These are phyloP conservation scores for Corbicula japonica DNA, from an alignment of 2,888 invertebrate species.

Conservation along the genomic window DNA sequence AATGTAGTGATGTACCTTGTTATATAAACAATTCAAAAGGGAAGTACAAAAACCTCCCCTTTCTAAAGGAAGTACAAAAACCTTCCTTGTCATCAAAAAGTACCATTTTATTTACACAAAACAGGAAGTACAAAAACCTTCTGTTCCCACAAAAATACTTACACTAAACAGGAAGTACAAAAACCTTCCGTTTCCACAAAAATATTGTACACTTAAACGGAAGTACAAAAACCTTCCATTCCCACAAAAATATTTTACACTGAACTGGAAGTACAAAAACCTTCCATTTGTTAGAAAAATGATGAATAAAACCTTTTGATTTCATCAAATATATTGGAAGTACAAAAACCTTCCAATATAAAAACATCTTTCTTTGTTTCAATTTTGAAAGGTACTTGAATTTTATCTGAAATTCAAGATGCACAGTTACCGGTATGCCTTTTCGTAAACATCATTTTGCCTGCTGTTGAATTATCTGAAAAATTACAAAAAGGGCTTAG, in stretches of 20 bases:
- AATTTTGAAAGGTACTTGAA: background rate
- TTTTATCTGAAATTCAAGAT: constrained; percentile 23
- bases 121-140: constrained; percentile 40
- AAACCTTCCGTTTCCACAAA: constrained; percentile 4
- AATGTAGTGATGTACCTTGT: background rate
- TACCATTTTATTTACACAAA: too few species aligned
- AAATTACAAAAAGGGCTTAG: constrained; percentile 5
- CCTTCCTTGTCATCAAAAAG: too few species aligned
- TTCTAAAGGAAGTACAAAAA: background rate
- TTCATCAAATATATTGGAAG: background rate
- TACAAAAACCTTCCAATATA: background rate
- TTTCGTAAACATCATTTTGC: background rate
- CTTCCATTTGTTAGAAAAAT: background rate
- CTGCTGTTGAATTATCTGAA: constrained; percentile 12
- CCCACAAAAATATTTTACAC: background rate
- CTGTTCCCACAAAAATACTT: background rate
- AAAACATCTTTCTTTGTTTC: background rate
- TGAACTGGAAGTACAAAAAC: constrained; percentile 9
- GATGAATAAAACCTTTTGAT: background rate
- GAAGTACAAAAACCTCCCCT: constrained; percentile 1
- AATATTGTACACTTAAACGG: background rate
- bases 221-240: constrained; percentile 13
- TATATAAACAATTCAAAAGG: background rate
- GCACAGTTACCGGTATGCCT: background rate
- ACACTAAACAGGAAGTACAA: constrained; percentile 16